These are phyloP conservation scores for Globodera ellingtonae DNA, from an alignment of 1,140 invertebrate species.

Conservation along the genomic window DNA sequence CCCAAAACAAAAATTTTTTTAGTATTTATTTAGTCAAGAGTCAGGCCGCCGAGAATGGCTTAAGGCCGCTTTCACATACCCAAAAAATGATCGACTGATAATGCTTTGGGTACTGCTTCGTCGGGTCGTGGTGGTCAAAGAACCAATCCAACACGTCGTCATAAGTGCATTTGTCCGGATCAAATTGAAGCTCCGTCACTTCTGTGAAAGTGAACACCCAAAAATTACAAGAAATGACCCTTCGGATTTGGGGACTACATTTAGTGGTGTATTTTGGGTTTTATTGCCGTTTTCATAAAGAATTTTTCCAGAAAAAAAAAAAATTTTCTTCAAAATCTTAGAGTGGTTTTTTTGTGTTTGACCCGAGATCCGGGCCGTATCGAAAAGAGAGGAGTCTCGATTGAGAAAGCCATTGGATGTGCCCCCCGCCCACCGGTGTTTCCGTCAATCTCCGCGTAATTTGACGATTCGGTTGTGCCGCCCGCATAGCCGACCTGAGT, in stretches of 20 bases:
- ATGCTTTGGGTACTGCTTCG: slow-evolving; percentile 79
- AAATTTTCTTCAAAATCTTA: too few relatives aligned
- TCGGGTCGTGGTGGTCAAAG: slow-evolving; percentile 89
- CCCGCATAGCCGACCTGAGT: slow-evolving; percentile 94
- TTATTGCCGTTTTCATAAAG: too few relatives aligned
- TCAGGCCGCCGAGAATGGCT: too few relatives aligned
- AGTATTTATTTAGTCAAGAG: background rate
- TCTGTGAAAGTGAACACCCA: slow-evolving; percentile 71
- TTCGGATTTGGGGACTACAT: too few relatives aligned
- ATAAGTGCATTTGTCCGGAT: slow-evolving; percentile 78
- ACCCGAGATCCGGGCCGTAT: too few relatives aligned
- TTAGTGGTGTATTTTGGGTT: too few relatives aligned
- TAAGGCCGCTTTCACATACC: slow-evolving; percentile 67
- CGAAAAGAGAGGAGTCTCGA: slow-evolving; percentile 11
- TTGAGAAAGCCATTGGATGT: slow-evolving; percentile 61
- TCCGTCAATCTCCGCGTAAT: slow-evolving; percentile 74
- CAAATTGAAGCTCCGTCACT: slow-evolving; percentile 85
- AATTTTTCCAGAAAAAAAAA: too few relatives aligned
- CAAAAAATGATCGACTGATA: slow-evolving; percentile 91
- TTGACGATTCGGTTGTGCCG: slow-evolving; percentile 78
- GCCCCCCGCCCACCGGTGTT: slow-evolving; percentile 71
- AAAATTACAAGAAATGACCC: too few relatives aligned
- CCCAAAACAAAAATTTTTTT: slow-evolving; percentile 74
- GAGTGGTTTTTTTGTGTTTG: too few relatives aligned
- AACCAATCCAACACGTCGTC: slow-evolving; percentile 79